Evolutionary conservation across 2,888 invertebrate genomes (phyloP).

Genomic region (Hanleya hanleyi): DNA sequence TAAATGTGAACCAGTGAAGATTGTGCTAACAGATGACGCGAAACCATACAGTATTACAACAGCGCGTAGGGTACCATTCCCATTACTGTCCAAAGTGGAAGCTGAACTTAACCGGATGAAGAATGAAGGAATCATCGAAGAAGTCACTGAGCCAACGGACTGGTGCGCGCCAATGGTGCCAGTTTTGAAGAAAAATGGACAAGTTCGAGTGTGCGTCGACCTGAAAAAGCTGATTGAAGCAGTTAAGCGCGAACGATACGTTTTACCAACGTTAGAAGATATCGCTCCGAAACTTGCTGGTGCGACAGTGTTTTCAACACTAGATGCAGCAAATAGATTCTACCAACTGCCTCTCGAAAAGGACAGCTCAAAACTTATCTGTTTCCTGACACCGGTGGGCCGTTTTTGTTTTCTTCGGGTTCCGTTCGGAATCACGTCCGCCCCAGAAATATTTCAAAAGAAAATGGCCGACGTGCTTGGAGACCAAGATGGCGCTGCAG

Average conservation of each 20-base stretch:
- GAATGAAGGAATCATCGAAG: constrained; percentile 28
- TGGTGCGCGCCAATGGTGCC: constrained; percentile 38
- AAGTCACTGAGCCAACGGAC: constrained; percentile 31
- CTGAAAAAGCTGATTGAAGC: constrained; percentile 27
- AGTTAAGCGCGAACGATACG: constrained; percentile 29
- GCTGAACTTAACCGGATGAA: constrained; percentile 33
- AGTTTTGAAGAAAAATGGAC: constrained; percentile 33
- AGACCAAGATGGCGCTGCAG: constrained; percentile 3
- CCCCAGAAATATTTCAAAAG: background rate
- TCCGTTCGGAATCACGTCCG: background rate
- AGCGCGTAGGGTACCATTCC: constrained; percentile 25
- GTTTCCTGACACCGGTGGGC: constrained; percentile 30
- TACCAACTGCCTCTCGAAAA: constrained; percentile 25
- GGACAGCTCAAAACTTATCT: constrained; percentile 22
- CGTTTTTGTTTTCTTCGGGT: constrained; percentile 21
- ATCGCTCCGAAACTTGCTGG: constrained; percentile 25
- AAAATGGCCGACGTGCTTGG: constrained; percentile 18
- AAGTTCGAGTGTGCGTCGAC: constrained; percentile 34
- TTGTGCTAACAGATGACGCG: constrained; percentile 1
- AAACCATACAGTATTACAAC: constrained; percentile 19
- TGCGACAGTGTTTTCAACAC: constrained; percentile 23
- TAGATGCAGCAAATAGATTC: constrained; percentile 30
- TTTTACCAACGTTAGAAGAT: constrained; percentile 29
- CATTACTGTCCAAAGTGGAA: constrained; percentile 24
- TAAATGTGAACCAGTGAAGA: background rate